Conservation (phyloP, 1,140 invertebrate species). For the Zophobas morio region DNA sequence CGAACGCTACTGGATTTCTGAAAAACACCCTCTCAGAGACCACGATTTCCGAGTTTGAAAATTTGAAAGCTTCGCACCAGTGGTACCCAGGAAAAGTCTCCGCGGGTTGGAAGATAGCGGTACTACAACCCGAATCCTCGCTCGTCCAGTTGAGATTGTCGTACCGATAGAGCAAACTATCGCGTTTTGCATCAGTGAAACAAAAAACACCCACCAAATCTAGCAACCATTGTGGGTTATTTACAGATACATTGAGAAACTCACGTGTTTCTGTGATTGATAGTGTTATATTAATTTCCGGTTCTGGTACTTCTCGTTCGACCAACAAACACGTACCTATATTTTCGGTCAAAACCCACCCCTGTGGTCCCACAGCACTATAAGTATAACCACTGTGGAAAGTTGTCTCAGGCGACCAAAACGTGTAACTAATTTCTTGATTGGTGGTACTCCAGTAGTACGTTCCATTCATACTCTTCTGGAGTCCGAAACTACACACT, state of each 20-base stretch:
- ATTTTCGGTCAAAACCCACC: constrained; percentile 1
- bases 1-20: background rate
- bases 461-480: background rate
- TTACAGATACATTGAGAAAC: background rate
- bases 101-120: background rate
- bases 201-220: background rate
- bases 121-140: background rate
- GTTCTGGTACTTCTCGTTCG: background rate
- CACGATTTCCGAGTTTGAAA: background rate
- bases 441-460: background rate
- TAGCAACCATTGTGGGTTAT: background rate
- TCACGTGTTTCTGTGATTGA: background rate
- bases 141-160: background rate
- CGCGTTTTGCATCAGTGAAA: constrained; percentile 1
- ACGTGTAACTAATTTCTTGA: constrained; percentile 1
- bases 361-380: background rate
- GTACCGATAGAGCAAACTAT: background rate
- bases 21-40: background rate
- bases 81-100: background rate
- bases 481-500: background rate
- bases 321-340: background rate
- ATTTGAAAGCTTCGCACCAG: constrained; percentile 22
- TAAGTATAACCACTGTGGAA: background rate
- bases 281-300: background rate
- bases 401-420: constrained; percentile 2